Evolutionary conservation across 2,888 invertebrate species (phyloP).

Genomic region (Synanthedon myopaeformis): DNA sequence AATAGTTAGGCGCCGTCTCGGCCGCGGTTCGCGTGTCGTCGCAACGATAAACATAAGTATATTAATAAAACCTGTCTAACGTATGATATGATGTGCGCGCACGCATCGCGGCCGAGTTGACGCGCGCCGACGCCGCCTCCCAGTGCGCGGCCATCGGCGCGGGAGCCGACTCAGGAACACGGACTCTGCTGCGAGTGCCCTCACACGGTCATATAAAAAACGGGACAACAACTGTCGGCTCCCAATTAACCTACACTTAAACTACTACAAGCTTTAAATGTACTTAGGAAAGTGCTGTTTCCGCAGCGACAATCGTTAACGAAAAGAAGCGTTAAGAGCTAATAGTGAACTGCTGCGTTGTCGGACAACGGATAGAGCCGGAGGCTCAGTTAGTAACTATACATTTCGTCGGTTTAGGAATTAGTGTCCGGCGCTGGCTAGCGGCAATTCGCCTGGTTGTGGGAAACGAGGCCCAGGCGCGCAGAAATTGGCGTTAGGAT

Average conservation of each 20-base stretch:
- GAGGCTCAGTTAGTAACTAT: constrained; percentile 68
- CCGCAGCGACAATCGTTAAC: constrained; percentile 56
- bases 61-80: constrained; percentile 66
- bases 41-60: constrained; percentile 64
- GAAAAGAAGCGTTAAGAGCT: constrained; percentile 69
- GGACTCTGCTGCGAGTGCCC: constrained; percentile 9
- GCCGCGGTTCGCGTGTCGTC: constrained; percentile 50
- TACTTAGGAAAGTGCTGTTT: constrained; percentile 63
- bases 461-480: constrained; percentile 71
- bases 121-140: constrained; percentile 61
- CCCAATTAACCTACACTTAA: constrained; percentile 63
- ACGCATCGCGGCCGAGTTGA: constrained; percentile 41
- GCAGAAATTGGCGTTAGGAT: constrained; percentile 73
- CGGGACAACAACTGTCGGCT: constrained; percentile 40
- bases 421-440: constrained; percentile 72
- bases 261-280: constrained; percentile 66
- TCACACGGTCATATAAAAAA: constrained; percentile 21
- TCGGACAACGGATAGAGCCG: constrained; percentile 68
- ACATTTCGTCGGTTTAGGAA: constrained; percentile 62
- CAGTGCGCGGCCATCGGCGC: constrained; percentile 62
- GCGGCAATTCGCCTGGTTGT: constrained; percentile 67
- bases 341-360: constrained; percentile 71
- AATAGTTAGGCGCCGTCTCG: constrained; percentile 49
- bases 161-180: constrained; percentile 32
- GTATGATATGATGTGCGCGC: constrained; percentile 66